Conservation (phyloP, 2,797 vertebrate genomes). For the Tapirus indicus region DNA sequence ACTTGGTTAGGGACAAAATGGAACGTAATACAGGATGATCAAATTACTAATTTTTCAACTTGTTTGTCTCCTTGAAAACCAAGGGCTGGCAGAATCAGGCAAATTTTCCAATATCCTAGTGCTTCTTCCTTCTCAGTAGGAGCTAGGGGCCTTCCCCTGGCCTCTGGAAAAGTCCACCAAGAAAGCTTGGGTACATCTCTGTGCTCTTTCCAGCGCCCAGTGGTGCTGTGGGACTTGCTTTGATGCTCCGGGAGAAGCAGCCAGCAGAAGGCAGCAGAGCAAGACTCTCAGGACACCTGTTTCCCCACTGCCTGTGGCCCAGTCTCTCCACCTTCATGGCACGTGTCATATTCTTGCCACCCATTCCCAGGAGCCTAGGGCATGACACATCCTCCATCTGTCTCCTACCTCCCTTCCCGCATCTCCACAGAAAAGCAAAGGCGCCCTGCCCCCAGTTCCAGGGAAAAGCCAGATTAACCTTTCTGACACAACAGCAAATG, state of each 20-base stretch:
- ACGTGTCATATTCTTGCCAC: accelerated
- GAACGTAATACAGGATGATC: neutral
- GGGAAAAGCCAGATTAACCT: constrained; percentile 80
- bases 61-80: neutral
- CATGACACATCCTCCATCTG: neutral
- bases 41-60: neutral
- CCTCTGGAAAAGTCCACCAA: neutral
- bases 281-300: neutral
- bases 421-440: neutral
- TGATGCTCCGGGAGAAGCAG: neutral
- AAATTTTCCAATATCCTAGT: neutral
- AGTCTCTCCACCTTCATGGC: neutral
- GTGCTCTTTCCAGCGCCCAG: neutral
- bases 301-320: neutral
- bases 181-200: neutral
- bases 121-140: neutral
- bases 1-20: neutral
- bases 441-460: neutral
- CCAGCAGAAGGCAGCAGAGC: neutral
- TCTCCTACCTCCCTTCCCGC: neutral
- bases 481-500: constrained; percentile 73
- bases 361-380: neutral
- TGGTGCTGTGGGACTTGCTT: neutral
- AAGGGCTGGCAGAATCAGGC: neutral
- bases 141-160: neutral